Percentiles rank a stretch among this genome's conserved stretches.
These are phyloP conservation scores for Eupsilia transversa DNA, from an alignment of 2,888 invertebrate genomes.

Conservation along the genomic window DNA sequence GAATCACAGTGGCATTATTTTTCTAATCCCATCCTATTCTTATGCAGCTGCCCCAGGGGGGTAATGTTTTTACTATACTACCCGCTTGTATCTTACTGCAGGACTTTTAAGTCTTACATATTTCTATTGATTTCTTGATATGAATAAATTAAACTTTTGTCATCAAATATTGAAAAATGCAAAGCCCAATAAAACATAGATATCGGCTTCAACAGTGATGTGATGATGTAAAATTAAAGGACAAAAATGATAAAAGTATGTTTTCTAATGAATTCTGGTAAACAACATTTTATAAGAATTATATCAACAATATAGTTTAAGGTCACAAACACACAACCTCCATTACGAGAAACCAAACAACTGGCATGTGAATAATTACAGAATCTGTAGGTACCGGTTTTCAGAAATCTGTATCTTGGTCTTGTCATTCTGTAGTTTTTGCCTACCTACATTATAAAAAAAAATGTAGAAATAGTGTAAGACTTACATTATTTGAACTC, in stretches of 20 bases:
- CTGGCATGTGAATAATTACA: neutral
- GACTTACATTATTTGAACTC: neutral
- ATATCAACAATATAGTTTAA: neutral
- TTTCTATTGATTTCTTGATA: neutral
- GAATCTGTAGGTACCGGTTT: neutral
- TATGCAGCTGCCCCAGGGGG: neutral
- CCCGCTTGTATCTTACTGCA: neutral
- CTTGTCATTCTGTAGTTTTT: neutral
- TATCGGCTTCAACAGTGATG: no score
- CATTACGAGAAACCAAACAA: neutral
- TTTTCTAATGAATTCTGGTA: neutral
- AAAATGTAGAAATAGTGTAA: neutral
- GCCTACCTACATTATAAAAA: neutral
- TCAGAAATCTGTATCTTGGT: neutral
- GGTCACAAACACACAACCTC: neutral
- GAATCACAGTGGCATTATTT: constrained; percentile 79
- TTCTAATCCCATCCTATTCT: constrained; percentile 31
- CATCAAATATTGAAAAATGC: neutral
- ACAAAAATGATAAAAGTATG: neutral
- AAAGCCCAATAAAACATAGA: neutral
- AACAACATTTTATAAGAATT: neutral
- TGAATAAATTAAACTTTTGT: neutral
- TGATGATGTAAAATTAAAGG: neutral
- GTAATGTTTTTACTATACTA: neutral
- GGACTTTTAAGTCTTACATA: neutral